A percentile compares a stretch with the other conserved stretches of the same genome.
Evolutionary conservation across 2,113 vertebrate species (phyloP).

Genomic region (Muscicapa adusta): DNA sequence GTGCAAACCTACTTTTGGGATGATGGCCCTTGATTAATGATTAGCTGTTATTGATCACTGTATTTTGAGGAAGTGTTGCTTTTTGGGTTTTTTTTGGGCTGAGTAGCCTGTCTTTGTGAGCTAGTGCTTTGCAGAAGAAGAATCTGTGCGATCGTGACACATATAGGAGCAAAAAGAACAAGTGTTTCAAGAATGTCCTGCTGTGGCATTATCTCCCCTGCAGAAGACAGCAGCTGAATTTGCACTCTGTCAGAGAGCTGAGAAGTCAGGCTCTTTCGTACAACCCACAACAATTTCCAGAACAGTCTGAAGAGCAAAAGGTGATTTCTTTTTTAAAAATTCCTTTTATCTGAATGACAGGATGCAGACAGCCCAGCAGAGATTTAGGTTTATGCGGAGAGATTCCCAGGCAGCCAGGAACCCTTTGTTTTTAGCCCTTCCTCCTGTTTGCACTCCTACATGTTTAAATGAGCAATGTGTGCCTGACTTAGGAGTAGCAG

Average conservation of each 20-base stretch:
- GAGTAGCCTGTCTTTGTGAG: neutral
- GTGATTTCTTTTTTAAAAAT: neutral
- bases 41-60: neutral
- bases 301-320: neutral
- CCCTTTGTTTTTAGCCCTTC: neutral
- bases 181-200: neutral
- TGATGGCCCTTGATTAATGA: neutral
- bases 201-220: conserved; percentile 20
- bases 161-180: neutral
- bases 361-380: neutral
- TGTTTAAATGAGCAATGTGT: neutral
- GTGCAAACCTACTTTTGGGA: neutral
- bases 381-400: neutral
- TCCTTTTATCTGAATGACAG: neutral
- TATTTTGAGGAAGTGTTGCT: neutral
- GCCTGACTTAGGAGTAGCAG: neutral
- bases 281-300: neutral
- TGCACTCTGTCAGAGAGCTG: neutral
- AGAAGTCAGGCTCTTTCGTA: neutral
- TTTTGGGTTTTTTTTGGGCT: neutral
- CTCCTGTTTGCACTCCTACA: neutral
- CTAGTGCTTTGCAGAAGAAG: neutral
- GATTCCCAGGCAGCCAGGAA: neutral
- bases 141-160: neutral
- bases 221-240: conserved; percentile 29